Base-by-base conservation (phyloP, 2,888 invertebrate genomes). In the Drosophila parthenogenetica region DNA sequence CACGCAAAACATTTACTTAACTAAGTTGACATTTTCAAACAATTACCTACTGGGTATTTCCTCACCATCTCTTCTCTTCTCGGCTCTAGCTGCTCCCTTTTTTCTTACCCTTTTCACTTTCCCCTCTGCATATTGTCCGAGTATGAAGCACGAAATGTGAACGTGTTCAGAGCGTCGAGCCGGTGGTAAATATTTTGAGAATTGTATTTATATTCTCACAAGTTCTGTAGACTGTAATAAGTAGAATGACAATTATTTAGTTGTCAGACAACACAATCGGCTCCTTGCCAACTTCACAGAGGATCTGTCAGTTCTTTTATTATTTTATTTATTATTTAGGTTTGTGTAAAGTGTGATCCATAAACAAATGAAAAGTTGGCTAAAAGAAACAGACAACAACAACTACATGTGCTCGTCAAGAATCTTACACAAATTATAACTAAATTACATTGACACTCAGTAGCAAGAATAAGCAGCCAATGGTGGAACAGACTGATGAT, bases 301-400 rank as follows among this genome's bases (percentile, higher is more conserved):
- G 13, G 11, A 35, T 58, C n/a, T 48, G 10, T 48, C 39, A 25
- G 45, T 25, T 14, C 14, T 5, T 37, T 61, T 37, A 29, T 29
- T 19, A 19, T 13, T 51, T 39, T 58, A 48, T 61, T 64, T 68
- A 45, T 51, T 57, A 69, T 76, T 62, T 58, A 60, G 55, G 50
- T 32, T 14, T 25, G 62, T 59, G 49, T 45, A 59, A 39, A 67
- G 77, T 80, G 62, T 73, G 62, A 58, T 51, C 64, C 65, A 69
- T 60, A 69, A 58, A 69, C 69, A 58, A 64, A 54, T 58, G 29
- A 51, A 58, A 8, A 42, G 29, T 17, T 11, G 66, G 37, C 45
- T 5, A 4, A 25, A 22, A 16, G 37, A 11, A 16, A 22, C 2
- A 37, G 48, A 25, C 37, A 19, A 17, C 29, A 29, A 14, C 14